Conservation (phyloP, 2,797 vertebrate species). For the Pelodytes ibericus region DNA sequence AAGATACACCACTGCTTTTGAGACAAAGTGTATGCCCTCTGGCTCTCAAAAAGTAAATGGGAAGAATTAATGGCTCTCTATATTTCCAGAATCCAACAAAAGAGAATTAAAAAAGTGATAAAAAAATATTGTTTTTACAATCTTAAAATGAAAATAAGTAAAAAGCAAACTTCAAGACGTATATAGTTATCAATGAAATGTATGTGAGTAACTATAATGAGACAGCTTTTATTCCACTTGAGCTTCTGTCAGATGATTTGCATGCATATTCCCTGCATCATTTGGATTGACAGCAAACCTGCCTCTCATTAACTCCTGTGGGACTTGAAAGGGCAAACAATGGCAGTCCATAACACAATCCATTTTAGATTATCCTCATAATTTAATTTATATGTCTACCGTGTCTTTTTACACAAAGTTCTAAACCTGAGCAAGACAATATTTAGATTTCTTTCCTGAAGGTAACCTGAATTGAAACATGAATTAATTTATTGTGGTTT, state of each 20-base stretch:
- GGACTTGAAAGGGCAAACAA: neutral
- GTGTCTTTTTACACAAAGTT: conserved; percentile 13
- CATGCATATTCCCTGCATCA: conserved; percentile 16
- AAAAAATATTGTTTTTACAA: too few species aligned
- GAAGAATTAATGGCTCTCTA: too few species aligned
- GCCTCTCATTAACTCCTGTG: conserved; percentile 20
- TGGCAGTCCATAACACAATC: neutral
- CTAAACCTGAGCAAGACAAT: conserved; percentile 19
- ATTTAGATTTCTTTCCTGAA: conserved; percentile 7
- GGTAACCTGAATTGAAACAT: conserved; percentile 16
- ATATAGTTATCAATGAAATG: neutral
- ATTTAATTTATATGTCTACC: conserved; percentile 11
- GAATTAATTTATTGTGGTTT: conserved; percentile 14
- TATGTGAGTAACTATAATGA: neutral
- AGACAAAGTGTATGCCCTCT: too few species aligned
- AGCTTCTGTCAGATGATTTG: neutral
- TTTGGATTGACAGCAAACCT: conserved; percentile 18
- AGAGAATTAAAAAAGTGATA: neutral
- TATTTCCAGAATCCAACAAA: neutral
- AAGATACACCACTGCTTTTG: too few species aligned
- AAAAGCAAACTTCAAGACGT: neutral
- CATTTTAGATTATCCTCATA: conserved; percentile 3
- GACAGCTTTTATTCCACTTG: neutral
- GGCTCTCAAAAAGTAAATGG: too few species aligned
- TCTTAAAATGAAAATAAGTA: too few species aligned